phyloP scores from a whole-genome alignment of 37 sponge, comb jelly and placozoan species.

The Beroe ovata region DNA sequence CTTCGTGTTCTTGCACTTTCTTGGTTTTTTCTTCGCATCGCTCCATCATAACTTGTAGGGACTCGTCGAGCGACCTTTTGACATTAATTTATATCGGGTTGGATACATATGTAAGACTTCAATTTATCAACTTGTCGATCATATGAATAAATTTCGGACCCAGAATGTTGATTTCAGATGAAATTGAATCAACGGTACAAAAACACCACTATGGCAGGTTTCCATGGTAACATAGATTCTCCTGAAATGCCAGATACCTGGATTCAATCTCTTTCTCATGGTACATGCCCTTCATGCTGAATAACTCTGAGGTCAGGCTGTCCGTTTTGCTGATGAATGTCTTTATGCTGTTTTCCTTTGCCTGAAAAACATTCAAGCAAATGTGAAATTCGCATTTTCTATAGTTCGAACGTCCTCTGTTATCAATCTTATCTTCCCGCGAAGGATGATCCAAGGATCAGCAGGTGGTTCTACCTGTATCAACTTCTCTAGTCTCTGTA shows the following conservation, averaged over 20 bases:
- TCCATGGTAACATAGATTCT: too few relatives aligned
- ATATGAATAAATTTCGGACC: too few relatives aligned
- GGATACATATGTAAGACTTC: too few relatives aligned
- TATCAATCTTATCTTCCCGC: too few relatives aligned
- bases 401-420: too few relatives aligned
- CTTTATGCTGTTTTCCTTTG: slow-evolving; percentile 65
- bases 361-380: not conserved
- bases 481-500: slow-evolving; percentile 8
- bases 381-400: not conserved
- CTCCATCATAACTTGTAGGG: slow-evolving; percentile 1
- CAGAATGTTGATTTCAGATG: too few relatives aligned
- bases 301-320: slow-evolving; percentile 7
- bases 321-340: slow-evolving; percentile 47
- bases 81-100: too few relatives aligned
- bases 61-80: slow-evolving; percentile 34
- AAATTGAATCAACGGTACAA: too few relatives aligned
- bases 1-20: slow-evolving; percentile 37
- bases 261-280: slow-evolving; percentile 28
- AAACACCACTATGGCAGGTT: too few relatives aligned
- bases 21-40: slow-evolving; percentile 28
- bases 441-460: too few relatives aligned
- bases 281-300: not conserved
- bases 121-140: too few relatives aligned
- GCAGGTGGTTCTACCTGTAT: slow-evolving; percentile 3
- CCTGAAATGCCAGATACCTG: slow-evolving; percentile 6